phyloP scores from a whole-genome alignment of 2,888 invertebrate genomes.

The Xestia ashworthii region DNA sequence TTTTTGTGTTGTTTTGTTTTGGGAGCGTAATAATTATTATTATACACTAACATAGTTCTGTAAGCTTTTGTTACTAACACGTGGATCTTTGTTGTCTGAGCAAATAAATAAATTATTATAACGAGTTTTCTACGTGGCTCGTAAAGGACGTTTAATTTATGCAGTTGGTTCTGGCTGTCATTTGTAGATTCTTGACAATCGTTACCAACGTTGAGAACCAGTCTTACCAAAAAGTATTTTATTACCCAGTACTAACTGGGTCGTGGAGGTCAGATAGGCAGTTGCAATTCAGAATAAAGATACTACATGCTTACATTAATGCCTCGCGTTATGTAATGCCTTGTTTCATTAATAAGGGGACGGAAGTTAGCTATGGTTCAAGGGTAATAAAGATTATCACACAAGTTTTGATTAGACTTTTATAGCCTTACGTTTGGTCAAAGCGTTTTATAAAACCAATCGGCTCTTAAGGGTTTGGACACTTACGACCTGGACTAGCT shows the following conservation, averaged over 20 bases:
- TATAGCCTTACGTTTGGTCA: not conserved
- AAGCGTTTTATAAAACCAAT: not conserved
- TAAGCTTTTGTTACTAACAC: no score
- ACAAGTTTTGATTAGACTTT: constrained; percentile 15
- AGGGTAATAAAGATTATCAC: not conserved
- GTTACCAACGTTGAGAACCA: no score
- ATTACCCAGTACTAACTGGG: not conserved
- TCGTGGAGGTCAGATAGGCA: no score
- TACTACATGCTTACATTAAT: not conserved
- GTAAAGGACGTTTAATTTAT: not conserved
- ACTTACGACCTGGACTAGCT: no score
- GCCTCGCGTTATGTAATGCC: not conserved
- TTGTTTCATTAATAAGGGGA: constrained; percentile 6
- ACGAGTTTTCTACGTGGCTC: not conserved
- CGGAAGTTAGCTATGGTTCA: not conserved
- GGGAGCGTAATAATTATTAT: no score
- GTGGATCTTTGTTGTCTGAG: no score
- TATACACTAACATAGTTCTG: no score
- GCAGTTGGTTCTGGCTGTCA: not conserved
- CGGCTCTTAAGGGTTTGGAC: not conserved
- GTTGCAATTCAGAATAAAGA: not conserved
- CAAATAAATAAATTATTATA: no score
- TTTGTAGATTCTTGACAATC: not conserved
- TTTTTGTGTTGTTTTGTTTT: no score
- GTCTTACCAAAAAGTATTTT: not conserved